Evolutionary conservation across 2,113 vertebrate genomes (phyloP), one percentile per base, ranked within the genome.

Genomic region (Calonectris borealis): DNA sequence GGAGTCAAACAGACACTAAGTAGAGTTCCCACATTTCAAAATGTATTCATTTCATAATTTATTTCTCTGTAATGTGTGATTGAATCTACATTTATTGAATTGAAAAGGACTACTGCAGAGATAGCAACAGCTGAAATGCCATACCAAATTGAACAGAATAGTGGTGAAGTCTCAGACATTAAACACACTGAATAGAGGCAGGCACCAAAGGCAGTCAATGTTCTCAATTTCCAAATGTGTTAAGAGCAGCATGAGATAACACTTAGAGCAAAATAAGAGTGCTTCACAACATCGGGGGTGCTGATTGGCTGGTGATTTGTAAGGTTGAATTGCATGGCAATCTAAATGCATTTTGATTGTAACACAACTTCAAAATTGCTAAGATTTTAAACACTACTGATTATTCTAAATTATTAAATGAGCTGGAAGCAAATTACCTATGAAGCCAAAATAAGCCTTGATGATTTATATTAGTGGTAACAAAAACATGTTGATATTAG

Each of bases 271-370:
- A 87, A 91, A 93, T 76, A 92, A 95, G 92, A 95, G 88, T 96
- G 90, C 88, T 94, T 94, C 88, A 94, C 94, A 95, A 60, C 94
- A 92, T 95, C 1, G 19, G 94, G 88, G 65, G 95, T 94, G 92
- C 80, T 96, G 95, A 95, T 96, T 95, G 94, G 95, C 69, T 95
- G 72, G 18, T 92, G 95, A 96, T 97, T 96, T 94, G 94, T 72
- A 90, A 96, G 69, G n/a, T 68, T 95, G 86, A 94, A 94, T 95
- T 94, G n/a, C 94, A 88, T 1, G 6, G 95, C 54, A 96, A 87
- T 82, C 31, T 91, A 96, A 96, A 90, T 69, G 25, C 52, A 71
- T 89, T 94, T 88, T 97, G 96, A 92, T 91, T 95, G 88, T 88
- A 94, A 80, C 38, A 68, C 79, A 95, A 96, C 72, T 95, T 93